Conservation (phyloP, 2,888 invertebrate genomes). For the Zonitis immaculata region DNA sequence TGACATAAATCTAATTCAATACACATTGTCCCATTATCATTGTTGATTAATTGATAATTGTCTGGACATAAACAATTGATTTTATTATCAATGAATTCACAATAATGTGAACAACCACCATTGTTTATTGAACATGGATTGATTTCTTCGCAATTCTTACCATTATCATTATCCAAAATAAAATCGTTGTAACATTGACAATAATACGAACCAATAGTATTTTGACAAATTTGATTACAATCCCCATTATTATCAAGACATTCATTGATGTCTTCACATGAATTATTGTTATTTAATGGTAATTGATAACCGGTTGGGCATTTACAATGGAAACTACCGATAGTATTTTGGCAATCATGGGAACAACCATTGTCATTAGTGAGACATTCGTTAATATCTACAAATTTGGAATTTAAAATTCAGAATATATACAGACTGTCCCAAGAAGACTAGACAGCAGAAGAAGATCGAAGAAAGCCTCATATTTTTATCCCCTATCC, state of each 20-base stretch:
- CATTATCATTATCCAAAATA: slow-evolving; percentile 43
- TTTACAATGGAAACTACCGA: slow-evolving; percentile 53
- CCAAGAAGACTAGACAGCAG: too few species aligned
- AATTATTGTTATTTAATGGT: too few species aligned
- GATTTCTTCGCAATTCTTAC: slow-evolving; percentile 46
- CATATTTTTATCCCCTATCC: too few species aligned
- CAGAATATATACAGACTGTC: too few species aligned
- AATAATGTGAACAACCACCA: slow-evolving; percentile 54
- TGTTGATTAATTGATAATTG: slow-evolving; percentile 43
- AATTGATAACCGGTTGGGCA: too few species aligned
- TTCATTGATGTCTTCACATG: too few species aligned
- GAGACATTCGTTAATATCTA: slow-evolving; percentile 36
- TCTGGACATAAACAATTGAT: slow-evolving; percentile 50
- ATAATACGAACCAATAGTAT: slow-evolving; percentile 49
- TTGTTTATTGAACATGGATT: slow-evolving; percentile 51
- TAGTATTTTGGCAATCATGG: slow-evolving; percentile 49
- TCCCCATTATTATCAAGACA: slow-evolving; percentile 45
- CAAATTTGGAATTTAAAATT: not conserved
- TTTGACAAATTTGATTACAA: slow-evolving; percentile 47
- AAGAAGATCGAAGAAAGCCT: too few species aligned
- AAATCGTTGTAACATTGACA: slow-evolving; percentile 50
- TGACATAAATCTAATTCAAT: slow-evolving; percentile 52
- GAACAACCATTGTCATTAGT: slow-evolving; percentile 43
- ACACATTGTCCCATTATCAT: slow-evolving; percentile 40
- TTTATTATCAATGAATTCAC: slow-evolving; percentile 49